Evolutionary conservation across 53 echinoderm and acorn worm genomes (phyloP).

Genomic region (Apostichopus leukothele): DNA sequence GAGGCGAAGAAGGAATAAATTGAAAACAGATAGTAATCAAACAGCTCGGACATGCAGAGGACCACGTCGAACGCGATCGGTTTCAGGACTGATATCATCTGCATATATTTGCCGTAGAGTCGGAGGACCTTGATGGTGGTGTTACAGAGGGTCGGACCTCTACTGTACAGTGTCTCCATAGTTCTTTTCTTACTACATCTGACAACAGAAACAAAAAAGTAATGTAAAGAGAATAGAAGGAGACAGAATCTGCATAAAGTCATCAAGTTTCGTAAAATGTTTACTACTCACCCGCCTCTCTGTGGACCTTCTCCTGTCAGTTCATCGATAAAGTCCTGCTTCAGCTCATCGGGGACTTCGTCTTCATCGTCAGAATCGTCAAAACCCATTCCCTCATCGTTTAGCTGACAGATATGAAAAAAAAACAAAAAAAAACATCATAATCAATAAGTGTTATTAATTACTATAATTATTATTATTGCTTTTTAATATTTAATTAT

Average conservation of each 20-base stretch:
- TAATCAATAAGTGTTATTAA: no score
- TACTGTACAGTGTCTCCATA: conserved; percentile 60
- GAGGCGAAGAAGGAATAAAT: conserved; percentile 94
- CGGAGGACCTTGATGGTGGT: conserved; percentile 92
- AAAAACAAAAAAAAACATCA: not conserved
- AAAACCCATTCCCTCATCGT: conserved; percentile 55
- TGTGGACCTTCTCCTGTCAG: conserved; percentile 79
- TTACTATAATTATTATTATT: no score
- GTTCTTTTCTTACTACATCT: conserved; percentile 66
- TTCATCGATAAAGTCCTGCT: conserved; percentile 96
- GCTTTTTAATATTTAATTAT: no score
- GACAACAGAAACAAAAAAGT: not conserved
- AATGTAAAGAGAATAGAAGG: not conserved
- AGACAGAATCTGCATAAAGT: no score
- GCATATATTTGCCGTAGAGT: conserved; percentile 95
- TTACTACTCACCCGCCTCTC: conserved; percentile 28
- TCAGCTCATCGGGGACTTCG: conserved; percentile 86
- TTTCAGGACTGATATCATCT: conserved; percentile 93
- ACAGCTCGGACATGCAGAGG: conserved; percentile 92
- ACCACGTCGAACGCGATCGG: conserved; percentile 97
- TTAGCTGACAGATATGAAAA: conserved; percentile 10
- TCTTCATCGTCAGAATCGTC: conserved; percentile 96
- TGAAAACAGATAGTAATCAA: conserved; percentile 91
- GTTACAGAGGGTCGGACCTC: conserved; percentile 80
- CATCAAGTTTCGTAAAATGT: no score